These are phyloP conservation scores for Pituophis catenifer DNA, from an alignment of 2,113 vertebrate genomes.

Conservation along the genomic window DNA sequence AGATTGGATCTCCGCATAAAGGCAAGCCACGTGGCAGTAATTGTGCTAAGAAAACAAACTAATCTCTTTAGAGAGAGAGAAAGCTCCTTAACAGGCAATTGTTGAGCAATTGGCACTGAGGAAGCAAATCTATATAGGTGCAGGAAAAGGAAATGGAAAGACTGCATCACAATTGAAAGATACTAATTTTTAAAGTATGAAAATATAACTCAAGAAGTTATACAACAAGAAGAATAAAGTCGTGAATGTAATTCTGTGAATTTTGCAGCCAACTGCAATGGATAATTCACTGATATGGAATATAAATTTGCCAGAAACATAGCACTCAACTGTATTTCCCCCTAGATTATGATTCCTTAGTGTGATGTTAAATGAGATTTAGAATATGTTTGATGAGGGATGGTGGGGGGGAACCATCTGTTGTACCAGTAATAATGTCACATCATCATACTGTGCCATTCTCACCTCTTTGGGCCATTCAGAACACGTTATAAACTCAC, in stretches of 20 bases:
- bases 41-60: conserved; percentile 66
- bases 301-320: not conserved
- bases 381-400: not conserved
- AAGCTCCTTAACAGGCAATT: conserved; percentile 39
- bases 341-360: not conserved
- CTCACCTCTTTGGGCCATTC: not conserved
- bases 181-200: not conserved
- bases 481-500: not conserved
- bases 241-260: not conserved
- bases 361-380: not conserved
- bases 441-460: not conserved
- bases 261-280: not conserved
- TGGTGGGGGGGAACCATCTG: not conserved
- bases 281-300: not conserved
- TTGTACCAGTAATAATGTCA: not conserved
- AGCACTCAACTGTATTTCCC: not conserved
- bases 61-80: conserved; percentile 49
- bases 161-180: not conserved
- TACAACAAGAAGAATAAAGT: not conserved
- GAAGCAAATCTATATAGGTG: conserved; percentile 27
- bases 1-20: conserved; percentile 43
- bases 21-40: conserved; percentile 61
- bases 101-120: conserved; percentile 40
- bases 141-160: not conserved
- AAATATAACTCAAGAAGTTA: not conserved